These are phyloP conservation scores for Pammene fasciana DNA, from an alignment of 2,888 invertebrate genomes.

Conservation along the genomic window DNA sequence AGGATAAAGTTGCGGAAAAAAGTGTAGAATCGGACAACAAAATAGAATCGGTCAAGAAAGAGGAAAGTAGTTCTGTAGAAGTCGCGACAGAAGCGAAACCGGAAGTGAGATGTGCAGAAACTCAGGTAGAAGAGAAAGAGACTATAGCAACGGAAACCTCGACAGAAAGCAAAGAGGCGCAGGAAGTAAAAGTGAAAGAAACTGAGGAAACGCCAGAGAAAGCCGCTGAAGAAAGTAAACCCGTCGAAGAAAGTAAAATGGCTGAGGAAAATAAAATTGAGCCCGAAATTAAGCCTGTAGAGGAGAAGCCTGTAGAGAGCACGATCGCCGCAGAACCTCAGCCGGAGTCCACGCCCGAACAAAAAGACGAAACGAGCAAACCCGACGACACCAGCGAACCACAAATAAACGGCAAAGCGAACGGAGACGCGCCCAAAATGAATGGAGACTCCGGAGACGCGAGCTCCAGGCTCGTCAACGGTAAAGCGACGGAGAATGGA, in stretches of 20 bases:
- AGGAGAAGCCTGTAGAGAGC: constrained; percentile 42
- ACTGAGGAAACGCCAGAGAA: constrained; percentile 6
- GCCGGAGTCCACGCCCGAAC: constrained; percentile 44
- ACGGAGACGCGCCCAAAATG: constrained; percentile 61
- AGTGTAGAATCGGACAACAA: constrained; percentile 39
- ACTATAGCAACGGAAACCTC: constrained; percentile 41
- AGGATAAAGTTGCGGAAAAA: constrained; percentile 48
- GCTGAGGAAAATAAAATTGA: constrained; percentile 21
- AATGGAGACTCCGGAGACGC: constrained; percentile 71
- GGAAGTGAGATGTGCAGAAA: constrained; percentile 46
- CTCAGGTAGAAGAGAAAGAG: constrained; percentile 44
- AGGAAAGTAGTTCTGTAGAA: constrained; percentile 36
- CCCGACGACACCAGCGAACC: constrained; percentile 52
- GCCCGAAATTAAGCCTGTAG: constrained; percentile 23
- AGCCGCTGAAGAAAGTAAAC: constrained; percentile 2
- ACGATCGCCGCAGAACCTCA: constrained; percentile 36
- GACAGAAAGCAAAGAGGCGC: constrained; percentile 45
- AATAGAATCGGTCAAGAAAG: constrained; percentile 24
- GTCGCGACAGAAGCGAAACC: constrained; percentile 44
- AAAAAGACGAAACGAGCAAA: constrained; percentile 43
- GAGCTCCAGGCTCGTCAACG: constrained; percentile 67
- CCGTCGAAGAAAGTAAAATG: constrained; percentile 11
- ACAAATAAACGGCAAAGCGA: constrained; percentile 69
- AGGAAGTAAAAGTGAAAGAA: constrained; percentile 9
- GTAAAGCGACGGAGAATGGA: constrained; percentile 61